Conservation (phyloP, 2,113 vertebrate genomes). For the Brienomyrus brachyistius region DNA sequence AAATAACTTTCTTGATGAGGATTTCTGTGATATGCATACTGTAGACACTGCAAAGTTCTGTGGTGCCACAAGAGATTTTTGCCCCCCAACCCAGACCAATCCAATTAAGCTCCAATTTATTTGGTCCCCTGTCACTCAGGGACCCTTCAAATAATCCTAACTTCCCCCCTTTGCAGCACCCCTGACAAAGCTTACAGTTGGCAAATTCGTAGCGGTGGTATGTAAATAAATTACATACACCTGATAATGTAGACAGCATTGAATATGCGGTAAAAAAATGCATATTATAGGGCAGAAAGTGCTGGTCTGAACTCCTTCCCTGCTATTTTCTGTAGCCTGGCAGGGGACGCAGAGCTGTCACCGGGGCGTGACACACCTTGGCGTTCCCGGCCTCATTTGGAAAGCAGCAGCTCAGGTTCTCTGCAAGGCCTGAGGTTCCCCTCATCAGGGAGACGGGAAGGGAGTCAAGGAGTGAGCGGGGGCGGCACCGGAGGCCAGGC, state of each 20-base stretch:
- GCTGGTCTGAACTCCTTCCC: background rate
- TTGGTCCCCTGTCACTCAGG: background rate
- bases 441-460: slow-evolving; percentile 4
- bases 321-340: slow-evolving; percentile 14
- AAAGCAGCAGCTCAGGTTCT: slow-evolving; percentile 30
- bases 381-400: slow-evolving; percentile 25
- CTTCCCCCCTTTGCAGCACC: background rate
- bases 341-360: background rate
- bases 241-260: background rate
- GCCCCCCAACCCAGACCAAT: background rate
- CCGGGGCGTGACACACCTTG: background rate
- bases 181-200: background rate
- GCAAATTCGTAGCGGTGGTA: background rate
- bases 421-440: background rate
- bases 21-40: background rate
- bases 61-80: background rate
- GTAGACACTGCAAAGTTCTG: background rate
- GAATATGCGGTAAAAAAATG: background rate
- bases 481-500: background rate
- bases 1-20: background rate
- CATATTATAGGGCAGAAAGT: background rate
- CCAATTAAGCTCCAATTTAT: background rate
- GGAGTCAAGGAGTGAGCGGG: slow-evolving; percentile 20
- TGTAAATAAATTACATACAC: background rate
- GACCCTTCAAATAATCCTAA: background rate